These are phyloP conservation scores for Labrus mixtus DNA, from an alignment of 2,113 vertebrate genomes.

Conservation along the genomic window DNA sequence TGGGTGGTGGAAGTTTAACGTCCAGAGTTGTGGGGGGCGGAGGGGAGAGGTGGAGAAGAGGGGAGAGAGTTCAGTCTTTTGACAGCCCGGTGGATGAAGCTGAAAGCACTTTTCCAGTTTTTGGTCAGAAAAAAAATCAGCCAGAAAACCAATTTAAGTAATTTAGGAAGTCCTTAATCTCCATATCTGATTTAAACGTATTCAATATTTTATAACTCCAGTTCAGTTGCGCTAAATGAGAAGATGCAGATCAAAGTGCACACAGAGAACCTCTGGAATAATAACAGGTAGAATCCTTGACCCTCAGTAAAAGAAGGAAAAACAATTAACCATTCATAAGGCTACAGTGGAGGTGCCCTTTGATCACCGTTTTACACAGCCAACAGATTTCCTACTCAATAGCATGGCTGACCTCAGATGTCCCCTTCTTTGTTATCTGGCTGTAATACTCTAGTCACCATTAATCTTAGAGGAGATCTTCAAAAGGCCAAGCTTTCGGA, in stretches of 20 bases:
- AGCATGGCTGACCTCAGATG: constrained; percentile 63
- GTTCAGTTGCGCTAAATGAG: no score
- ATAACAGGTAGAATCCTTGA: constrained; percentile 61
- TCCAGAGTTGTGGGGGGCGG: no score
- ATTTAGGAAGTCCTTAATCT: no score
- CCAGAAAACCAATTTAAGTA: no score
- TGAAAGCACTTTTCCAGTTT: neutral
- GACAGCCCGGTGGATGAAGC: no score
- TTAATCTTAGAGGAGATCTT: constrained; percentile 59
- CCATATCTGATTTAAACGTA: no score
- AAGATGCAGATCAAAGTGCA: constrained; percentile 69
- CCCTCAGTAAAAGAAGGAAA: constrained; percentile 27
- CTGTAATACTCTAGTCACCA: constrained; percentile 42
- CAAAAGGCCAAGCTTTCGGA: constrained; percentile 53
- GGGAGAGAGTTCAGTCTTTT: no score
- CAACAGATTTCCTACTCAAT: constrained; percentile 35
- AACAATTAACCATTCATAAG: constrained; percentile 63
- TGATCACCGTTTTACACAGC: constrained; percentile 57
- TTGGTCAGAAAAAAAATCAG: neutral
- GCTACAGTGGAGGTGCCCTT: constrained; percentile 49
- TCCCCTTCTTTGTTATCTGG: constrained; percentile 53
- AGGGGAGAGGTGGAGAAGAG: no score
- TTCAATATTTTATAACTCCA: neutral
- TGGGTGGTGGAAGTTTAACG: no score
- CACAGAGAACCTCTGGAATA: constrained; percentile 48